phyloP scores from a whole-genome alignment of 2,113 vertebrate species.

The Scartelaos histophorus region DNA sequence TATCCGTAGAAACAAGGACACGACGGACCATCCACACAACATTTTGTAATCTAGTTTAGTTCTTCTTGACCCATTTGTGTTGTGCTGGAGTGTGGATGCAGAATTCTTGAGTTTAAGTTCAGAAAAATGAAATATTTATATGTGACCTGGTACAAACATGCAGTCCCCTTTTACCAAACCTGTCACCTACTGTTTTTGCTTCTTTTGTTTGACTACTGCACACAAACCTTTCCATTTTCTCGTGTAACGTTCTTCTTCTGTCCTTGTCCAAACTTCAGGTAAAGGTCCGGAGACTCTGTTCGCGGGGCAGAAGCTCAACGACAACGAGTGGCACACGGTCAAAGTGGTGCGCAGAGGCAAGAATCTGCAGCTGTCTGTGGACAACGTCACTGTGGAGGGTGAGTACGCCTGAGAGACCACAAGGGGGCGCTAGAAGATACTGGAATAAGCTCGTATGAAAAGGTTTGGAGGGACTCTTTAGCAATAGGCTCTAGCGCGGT shows the following conservation, averaged over 20 bases:
- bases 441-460: too few relatives aligned
- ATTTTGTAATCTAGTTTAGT: too few relatives aligned
- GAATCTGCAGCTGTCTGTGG: conserved; percentile 90
- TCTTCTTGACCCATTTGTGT: too few relatives aligned
- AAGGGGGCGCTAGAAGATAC: too few relatives aligned
- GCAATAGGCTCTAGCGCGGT: too few relatives aligned
- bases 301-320: conserved; percentile 92
- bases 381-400: conserved; percentile 93
- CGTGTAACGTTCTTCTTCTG: conserved; percentile 52
- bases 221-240: conserved; percentile 19
- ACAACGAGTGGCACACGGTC: conserved; percentile 93
- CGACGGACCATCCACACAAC: too few relatives aligned
- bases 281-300: conserved; percentile 90
- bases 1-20: too few relatives aligned
- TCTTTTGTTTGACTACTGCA: conserved; percentile 14
- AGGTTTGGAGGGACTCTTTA: too few relatives aligned
- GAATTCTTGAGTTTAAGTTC: too few relatives aligned
- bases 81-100: too few relatives aligned
- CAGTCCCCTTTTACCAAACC: conserved; percentile 42
- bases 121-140: too few relatives aligned
- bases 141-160: conserved; percentile 38
- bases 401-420: conserved; percentile 9
- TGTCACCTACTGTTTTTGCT: conserved; percentile 31
- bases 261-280: conserved; percentile 71
- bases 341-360: conserved; percentile 86